A percentile compares a stretch with the other conserved stretches of the same genome.
phyloP scores from a whole-genome alignment of 2,888 invertebrate genomes.

The Barypeithes pellucidus region DNA sequence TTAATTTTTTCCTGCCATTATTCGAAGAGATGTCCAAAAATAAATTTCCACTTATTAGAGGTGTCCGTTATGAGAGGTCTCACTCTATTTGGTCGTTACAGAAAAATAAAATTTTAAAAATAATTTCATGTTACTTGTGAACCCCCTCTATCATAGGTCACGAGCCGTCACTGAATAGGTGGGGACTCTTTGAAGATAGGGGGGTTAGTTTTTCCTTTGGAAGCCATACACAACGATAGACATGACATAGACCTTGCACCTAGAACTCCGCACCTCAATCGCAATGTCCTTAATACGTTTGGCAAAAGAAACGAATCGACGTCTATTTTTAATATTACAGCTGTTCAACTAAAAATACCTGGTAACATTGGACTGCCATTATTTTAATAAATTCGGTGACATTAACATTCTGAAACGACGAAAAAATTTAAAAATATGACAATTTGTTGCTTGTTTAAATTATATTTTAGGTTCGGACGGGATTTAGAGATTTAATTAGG shows the following conservation, averaged over 20 bases:
- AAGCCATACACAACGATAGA: too few species aligned
- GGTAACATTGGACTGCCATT: slow-evolving; percentile 36
- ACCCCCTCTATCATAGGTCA: too few species aligned
- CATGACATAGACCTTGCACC: slow-evolving; percentile 21
- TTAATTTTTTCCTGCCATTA: too few species aligned
- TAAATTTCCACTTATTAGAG: too few species aligned
- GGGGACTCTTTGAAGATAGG: too few species aligned
- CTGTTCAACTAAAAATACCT: slow-evolving; percentile 35
- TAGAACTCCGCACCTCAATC: slow-evolving; percentile 3
- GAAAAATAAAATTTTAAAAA: too few species aligned
- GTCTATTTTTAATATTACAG: slow-evolving; percentile 33
- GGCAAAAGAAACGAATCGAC: slow-evolving; percentile 29
- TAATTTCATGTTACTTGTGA: too few species aligned
- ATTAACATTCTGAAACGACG: slow-evolving; percentile 19
- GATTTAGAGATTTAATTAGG: slow-evolving; percentile 10
- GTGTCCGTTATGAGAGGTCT: too few species aligned
- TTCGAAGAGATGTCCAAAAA: too few species aligned
- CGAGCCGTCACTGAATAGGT: too few species aligned
- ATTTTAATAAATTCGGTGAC: slow-evolving; percentile 33
- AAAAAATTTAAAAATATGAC: slow-evolving; percentile 28
- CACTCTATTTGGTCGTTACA: too few species aligned
- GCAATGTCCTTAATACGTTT: slow-evolving; percentile 9
- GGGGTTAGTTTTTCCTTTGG: too few species aligned
- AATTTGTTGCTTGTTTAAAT: slow-evolving; percentile 14
- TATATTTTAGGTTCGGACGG: slow-evolving; percentile 10